A percentile compares a stretch with the other conserved stretches of the same genome.
phyloP scores from a whole-genome alignment of 1,140 invertebrate species.

The Anagrus nilaparvatae region DNA sequence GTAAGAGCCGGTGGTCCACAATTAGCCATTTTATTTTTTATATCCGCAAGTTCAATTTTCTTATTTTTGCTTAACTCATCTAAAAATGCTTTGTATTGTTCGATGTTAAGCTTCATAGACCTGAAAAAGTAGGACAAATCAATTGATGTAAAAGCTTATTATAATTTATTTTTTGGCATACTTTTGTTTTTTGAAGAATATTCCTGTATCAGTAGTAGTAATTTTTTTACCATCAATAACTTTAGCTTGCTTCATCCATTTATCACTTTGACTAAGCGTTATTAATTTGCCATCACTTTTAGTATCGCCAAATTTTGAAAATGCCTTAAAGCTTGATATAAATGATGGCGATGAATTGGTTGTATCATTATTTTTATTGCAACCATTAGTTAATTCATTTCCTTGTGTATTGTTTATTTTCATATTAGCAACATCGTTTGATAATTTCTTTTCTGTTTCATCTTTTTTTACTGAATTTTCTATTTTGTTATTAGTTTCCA shows the following conservation, averaged over 20 bases:
- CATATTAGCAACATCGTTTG: constrained; percentile 26
- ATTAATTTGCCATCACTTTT: constrained; percentile 80
- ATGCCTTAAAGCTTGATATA: constrained; percentile 47
- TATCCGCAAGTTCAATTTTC: constrained; percentile 61
- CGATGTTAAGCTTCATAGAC: constrained; percentile 54
- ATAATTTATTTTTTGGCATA: constrained; percentile 29
- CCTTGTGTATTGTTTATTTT: constrained; percentile 21
- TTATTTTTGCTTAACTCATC: constrained; percentile 73
- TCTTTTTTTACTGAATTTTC: constrained; percentile 10
- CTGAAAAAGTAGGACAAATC: constrained; percentile 20
- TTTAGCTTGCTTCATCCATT: constrained; percentile 91
- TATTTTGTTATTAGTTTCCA: too few relatives aligned
- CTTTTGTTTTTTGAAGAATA: constrained; percentile 83
- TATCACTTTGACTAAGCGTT: constrained; percentile 81
- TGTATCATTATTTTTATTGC: too few relatives aligned
- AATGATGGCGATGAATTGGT: too few relatives aligned
- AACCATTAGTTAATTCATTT: neutral
- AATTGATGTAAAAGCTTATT: neutral
- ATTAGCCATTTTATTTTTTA: constrained; percentile 64
- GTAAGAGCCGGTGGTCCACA: constrained; percentile 64
- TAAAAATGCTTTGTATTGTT: constrained; percentile 72
- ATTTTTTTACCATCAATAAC: constrained; percentile 86
- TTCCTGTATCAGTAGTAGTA: constrained; percentile 81
- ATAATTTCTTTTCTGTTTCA: constrained; percentile 11
- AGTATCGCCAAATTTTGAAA: constrained; percentile 79